Evolutionary conservation across 2,888 invertebrate species (phyloP).

Genomic region (Pollenia labialis): DNA sequence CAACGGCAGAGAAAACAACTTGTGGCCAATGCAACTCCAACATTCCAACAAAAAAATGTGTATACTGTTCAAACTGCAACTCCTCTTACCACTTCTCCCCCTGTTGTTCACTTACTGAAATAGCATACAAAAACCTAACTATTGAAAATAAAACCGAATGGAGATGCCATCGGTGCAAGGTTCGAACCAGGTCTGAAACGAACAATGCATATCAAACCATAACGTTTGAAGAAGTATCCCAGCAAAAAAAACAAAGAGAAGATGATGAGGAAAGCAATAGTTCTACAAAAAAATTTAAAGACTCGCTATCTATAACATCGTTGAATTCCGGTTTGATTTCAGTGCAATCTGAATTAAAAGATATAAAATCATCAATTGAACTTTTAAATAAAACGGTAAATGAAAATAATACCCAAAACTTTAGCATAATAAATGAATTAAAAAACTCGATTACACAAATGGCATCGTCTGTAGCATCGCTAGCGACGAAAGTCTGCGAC

Average conservation of each 20-base stretch:
- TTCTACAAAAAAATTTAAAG: conserved; percentile 14
- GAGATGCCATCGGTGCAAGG: too few species aligned
- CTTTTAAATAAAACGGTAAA: neutral
- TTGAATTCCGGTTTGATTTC: conserved; percentile 1
- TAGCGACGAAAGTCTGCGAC: neutral
- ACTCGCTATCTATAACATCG: neutral
- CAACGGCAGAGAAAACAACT: too few species aligned
- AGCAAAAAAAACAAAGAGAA: neutral
- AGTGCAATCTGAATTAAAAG: conserved; percentile 19
- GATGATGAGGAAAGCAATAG: neutral
- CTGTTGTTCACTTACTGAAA: too few species aligned
- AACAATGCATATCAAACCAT: too few species aligned
- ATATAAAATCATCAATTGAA: conserved; percentile 16
- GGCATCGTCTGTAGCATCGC: neutral
- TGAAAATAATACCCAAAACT: conserved; percentile 12
- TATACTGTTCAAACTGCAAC: too few species aligned
- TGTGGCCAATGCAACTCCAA: too few species aligned
- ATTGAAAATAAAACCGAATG: too few species aligned
- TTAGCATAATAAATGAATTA: neutral
- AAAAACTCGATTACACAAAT: conserved; percentile 7
- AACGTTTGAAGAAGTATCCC: too few species aligned
- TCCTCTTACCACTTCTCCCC: too few species aligned
- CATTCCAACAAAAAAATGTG: too few species aligned
- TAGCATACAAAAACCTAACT: too few species aligned
- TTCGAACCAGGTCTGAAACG: too few species aligned